Evolutionary conservation across 2,888 invertebrate genomes (phyloP).

Genomic region (Idaea straminata): DNA sequence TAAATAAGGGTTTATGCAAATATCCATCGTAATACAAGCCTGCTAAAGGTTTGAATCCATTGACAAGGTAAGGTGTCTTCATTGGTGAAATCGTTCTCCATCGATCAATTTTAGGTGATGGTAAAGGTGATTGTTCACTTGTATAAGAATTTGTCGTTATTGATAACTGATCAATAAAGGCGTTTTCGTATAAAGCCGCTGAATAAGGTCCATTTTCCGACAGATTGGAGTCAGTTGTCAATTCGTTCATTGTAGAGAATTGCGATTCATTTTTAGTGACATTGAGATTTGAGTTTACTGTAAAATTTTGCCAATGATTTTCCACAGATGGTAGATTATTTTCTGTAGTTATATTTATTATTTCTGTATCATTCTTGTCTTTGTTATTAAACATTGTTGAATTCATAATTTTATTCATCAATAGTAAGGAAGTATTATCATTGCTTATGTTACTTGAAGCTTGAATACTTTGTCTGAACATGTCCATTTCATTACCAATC

Average conservation of each 20-base stretch:
- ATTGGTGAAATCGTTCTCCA: slow-evolving; percentile 52
- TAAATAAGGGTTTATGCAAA: slow-evolving; percentile 57
- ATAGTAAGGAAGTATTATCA: neutral
- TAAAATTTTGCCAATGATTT: slow-evolving; percentile 43
- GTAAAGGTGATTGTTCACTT: slow-evolving; percentile 48
- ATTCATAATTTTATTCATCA: neutral
- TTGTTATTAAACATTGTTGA: neutral
- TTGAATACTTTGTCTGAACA: neutral
- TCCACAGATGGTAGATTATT: slow-evolving; percentile 28
- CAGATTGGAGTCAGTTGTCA: slow-evolving; percentile 26
- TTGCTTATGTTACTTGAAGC: neutral
- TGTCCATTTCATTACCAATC: neutral
- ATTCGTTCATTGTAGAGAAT: slow-evolving; percentile 17
- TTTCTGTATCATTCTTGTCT: slow-evolving; percentile 17
- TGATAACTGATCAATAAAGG: slow-evolving; percentile 56
- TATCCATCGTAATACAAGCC: slow-evolving; percentile 73
- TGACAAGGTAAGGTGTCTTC: slow-evolving; percentile 22
- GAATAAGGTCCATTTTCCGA: slow-evolving; percentile 45
- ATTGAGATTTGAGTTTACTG: slow-evolving; percentile 27
- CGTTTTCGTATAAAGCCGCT: slow-evolving; percentile 48
- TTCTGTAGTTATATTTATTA: slow-evolving; percentile 17
- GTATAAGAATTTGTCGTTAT: slow-evolving; percentile 59
- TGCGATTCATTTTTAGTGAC: slow-evolving; percentile 10
- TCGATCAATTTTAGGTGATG: slow-evolving; percentile 50
- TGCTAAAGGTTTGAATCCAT: slow-evolving; percentile 63